phyloP scores from a whole-genome alignment of 2,113 vertebrate species.

The Poicephalus meyeri region DNA sequence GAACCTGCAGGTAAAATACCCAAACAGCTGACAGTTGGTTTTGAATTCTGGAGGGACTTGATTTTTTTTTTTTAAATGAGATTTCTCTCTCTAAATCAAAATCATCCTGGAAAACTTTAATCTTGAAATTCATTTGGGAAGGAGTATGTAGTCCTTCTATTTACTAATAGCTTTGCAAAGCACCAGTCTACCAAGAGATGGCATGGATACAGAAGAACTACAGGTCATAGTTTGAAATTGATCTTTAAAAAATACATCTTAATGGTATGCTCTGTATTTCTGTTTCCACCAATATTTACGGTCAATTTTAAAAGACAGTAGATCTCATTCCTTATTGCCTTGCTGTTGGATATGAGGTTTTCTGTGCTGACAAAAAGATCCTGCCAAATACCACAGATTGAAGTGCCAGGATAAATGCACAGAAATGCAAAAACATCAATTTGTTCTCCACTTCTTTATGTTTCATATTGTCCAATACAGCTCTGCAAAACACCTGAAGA shows the following conservation, averaged over 20 bases:
- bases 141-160: background rate
- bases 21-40: background rate
- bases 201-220: background rate
- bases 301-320: background rate
- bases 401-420: background rate
- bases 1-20: background rate
- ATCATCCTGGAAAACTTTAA: background rate
- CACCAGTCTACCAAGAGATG: background rate
- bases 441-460: background rate
- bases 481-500: background rate
- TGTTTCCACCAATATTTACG: background rate
- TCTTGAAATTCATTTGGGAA: background rate
- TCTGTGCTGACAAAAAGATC: background rate
- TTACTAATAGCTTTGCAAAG: background rate
- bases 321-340: background rate
- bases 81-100: background rate
- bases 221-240: background rate
- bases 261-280: background rate
- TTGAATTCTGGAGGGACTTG: background rate
- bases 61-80: background rate
- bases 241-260: background rate
- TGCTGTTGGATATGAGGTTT: background rate
- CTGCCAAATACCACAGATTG: background rate
- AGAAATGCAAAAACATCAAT: background rate
- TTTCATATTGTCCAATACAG: background rate